Conservation (phyloP, 1,140 invertebrate species). For the Leptonema lineaticorne region DNA sequence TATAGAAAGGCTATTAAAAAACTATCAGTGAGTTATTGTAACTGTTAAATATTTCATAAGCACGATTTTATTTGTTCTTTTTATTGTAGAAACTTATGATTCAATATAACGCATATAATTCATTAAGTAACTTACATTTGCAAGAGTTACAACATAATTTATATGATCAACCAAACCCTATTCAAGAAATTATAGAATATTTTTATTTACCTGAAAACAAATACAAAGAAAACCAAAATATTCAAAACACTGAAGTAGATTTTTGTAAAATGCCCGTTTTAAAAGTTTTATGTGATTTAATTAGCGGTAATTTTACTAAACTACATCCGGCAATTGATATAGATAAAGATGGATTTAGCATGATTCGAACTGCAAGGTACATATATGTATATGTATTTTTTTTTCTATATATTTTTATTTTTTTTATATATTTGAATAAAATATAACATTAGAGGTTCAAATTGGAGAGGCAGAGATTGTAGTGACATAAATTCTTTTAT, state of each 20-base stretch:
- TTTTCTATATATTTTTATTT: neutral
- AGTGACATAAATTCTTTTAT: slow-evolving; percentile 46
- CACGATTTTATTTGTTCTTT: neutral
- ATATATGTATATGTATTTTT: too few relatives aligned
- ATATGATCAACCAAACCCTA: neutral
- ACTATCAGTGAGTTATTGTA: slow-evolving; percentile 24
- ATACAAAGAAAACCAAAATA: neutral
- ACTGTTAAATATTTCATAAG: neutral
- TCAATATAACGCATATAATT: slow-evolving; percentile 23
- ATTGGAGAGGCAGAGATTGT: slow-evolving; percentile 58
- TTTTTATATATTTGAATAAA: slow-evolving; percentile 10
- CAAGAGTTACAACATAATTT: neutral
- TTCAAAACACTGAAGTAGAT: slow-evolving; percentile 4
- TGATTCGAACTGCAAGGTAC: slow-evolving; percentile 33
- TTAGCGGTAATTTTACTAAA: slow-evolving; percentile 25
- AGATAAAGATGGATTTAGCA: slow-evolving; percentile 37
- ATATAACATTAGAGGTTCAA: slow-evolving; percentile 45
- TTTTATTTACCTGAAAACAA: neutral
- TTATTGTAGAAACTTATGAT: slow-evolving; percentile 31
- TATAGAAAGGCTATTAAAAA: slow-evolving; percentile 2
- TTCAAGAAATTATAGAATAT: neutral
- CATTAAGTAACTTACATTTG: slow-evolving; percentile 20
- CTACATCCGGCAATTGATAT: slow-evolving; percentile 34
- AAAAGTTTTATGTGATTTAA: slow-evolving; percentile 36
- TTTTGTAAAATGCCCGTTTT: slow-evolving; percentile 37